A percentile compares a stretch with the other conserved stretches of the same genome.
Evolutionary conservation across 1,140 invertebrate genomes (phyloP).

Genomic region (Eulimnadia texana): DNA sequence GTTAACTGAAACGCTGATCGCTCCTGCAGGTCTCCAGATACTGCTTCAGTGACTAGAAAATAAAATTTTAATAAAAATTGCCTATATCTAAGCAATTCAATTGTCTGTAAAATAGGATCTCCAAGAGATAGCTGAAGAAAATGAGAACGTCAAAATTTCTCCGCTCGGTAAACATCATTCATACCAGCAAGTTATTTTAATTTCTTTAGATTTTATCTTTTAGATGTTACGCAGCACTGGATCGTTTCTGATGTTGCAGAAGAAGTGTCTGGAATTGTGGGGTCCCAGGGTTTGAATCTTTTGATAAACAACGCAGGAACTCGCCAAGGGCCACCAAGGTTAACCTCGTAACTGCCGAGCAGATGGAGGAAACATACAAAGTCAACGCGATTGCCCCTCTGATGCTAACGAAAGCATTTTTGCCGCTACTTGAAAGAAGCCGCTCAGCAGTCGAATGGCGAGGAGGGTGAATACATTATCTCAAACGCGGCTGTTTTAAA

Average conservation of each 20-base stretch:
- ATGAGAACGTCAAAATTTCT: conserved; percentile 6
- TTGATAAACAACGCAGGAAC: conserved; percentile 77
- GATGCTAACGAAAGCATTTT: conserved; percentile 41
- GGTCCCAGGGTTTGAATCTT: conserved; percentile 56
- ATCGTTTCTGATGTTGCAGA: conserved; percentile 40
- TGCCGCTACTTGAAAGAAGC: conserved; percentile 47
- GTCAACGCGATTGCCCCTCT: conserved; percentile 68
- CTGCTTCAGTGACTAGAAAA: background rate
- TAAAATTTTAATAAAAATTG: background rate
- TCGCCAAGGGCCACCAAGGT: conserved; percentile 56
- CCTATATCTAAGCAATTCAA: background rate
- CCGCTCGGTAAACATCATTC: conserved; percentile 6
- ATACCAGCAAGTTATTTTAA: background rate
- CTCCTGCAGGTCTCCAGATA: conserved; percentile 4
- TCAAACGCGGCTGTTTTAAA: conserved; percentile 59
- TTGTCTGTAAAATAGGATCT: conserved; percentile 4
- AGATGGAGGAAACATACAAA: conserved; percentile 50
- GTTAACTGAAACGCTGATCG: background rate
- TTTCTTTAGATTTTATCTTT: conserved; percentile 24
- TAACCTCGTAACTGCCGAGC: conserved; percentile 46
- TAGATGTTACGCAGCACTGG: conserved; percentile 44
- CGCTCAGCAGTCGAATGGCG: conserved; percentile 16
- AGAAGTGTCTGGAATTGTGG: conserved; percentile 36
- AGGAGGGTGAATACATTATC: conserved; percentile 30
- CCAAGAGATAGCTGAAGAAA: conserved; percentile 8